phyloP scores from a whole-genome alignment of 2,797 vertebrate genomes.

The Falco naumanni region DNA sequence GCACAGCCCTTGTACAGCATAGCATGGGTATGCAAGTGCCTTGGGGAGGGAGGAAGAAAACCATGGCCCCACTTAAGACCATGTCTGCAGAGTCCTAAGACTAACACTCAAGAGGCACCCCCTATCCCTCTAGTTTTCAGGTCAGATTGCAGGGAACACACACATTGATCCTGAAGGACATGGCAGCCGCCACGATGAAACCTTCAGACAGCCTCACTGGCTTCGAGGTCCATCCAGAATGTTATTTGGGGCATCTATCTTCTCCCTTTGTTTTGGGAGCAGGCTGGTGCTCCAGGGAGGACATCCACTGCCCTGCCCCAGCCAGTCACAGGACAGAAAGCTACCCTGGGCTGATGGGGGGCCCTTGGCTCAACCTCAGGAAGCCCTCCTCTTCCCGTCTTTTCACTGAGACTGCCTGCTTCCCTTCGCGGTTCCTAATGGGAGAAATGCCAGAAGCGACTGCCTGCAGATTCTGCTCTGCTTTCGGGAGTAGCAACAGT shows the following conservation, averaged over 20 bases:
- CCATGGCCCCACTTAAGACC: fast-evolving
- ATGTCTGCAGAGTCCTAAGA: background rate
- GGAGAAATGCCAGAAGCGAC: background rate
- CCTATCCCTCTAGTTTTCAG: background rate
- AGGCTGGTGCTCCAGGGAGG: background rate
- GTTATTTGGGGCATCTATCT: background rate
- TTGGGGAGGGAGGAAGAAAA: background rate
- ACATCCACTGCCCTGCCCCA: background rate
- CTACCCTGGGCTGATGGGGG: background rate
- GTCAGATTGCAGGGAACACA: background rate
- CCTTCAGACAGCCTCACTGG: background rate
- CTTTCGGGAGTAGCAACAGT: slow-evolving; percentile 4
- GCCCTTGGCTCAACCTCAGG: background rate
- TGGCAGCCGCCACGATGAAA: background rate
- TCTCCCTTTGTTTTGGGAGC: background rate
- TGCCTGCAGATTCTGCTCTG: background rate
- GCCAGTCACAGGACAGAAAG: background rate
- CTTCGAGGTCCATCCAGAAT: background rate
- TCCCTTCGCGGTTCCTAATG: background rate
- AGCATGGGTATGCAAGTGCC: fast-evolving
- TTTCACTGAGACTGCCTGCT: background rate
- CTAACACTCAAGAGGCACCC: background rate
- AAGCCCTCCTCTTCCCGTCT: background rate
- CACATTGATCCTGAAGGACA: fast-evolving
- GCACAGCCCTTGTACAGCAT: background rate